A percentile compares a stretch with the other conserved stretches of the same genome.
Evolutionary conservation across 2,113 vertebrate species (phyloP).

Genomic region (Theristicus caerulescens): DNA sequence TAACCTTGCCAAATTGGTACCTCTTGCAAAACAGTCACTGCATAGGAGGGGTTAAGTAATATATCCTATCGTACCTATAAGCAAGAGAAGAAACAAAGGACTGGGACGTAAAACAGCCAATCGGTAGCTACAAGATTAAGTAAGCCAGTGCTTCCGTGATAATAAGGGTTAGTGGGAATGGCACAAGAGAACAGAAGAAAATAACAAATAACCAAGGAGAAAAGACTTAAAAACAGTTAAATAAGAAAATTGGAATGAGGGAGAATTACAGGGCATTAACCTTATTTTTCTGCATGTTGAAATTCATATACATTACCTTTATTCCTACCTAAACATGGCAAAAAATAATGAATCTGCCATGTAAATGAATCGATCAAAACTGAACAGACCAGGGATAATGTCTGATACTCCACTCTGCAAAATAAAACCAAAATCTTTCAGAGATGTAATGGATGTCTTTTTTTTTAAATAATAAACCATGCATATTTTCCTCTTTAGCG

Average conservation of each 20-base stretch:
- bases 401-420: neutral
- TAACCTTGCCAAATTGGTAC: constrained; percentile 27
- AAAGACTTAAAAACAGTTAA: neutral
- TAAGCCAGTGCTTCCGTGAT: neutral
- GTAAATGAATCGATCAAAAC: neutral
- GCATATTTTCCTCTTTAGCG: neutral
- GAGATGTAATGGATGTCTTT: neutral
- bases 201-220: neutral
- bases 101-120: neutral
- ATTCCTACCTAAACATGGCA: neutral
- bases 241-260: neutral
- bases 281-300: neutral
- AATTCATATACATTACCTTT: neutral
- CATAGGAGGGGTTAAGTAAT: neutral
- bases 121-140: neutral
- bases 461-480: neutral
- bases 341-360: neutral
- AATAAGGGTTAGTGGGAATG: neutral
- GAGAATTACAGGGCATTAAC: neutral
- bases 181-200: neutral
- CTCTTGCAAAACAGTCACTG: neutral
- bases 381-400: neutral
- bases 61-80: neutral
- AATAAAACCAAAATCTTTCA: neutral
- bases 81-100: constrained; percentile 8